A percentile compares a stretch with the other conserved stretches of the same genome.
Evolutionary conservation across 2,113 vertebrate species (phyloP).

Genomic region (Hepsetus odoe): DNA sequence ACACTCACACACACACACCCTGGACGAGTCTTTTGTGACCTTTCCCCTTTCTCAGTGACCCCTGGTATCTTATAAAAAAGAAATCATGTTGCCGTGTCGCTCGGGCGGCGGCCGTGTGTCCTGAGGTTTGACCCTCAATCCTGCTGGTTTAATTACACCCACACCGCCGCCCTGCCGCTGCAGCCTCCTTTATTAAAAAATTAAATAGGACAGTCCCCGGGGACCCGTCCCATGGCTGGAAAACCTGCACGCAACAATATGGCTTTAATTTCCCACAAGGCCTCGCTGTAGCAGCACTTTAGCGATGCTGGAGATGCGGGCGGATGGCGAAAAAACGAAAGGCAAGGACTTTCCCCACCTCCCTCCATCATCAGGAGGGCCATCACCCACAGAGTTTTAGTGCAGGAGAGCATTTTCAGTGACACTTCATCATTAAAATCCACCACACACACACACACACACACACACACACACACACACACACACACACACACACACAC

Average conservation of each 20-base stretch:
- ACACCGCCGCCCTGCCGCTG: conserved; percentile 73
- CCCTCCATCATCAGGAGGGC: neutral
- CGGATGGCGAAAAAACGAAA: conserved; percentile 26
- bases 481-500: neutral
- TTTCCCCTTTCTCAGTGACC: neutral
- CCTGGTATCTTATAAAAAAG: no score
- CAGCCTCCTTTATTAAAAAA: conserved; percentile 78
- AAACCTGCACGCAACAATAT: conserved; percentile 76
- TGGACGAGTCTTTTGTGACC: neutral
- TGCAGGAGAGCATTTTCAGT: neutral
- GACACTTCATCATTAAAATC: neutral
- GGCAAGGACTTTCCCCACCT: neutral
- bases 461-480: neutral
- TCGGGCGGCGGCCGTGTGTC: conserved; percentile 56
- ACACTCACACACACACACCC: neutral
- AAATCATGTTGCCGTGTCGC: no score
- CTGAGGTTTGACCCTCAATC: conserved; percentile 70
- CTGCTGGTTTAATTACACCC: conserved; percentile 79
- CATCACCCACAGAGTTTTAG: neutral
- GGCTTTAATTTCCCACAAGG: conserved; percentile 81
- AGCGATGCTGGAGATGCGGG: conserved; percentile 11
- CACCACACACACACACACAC: neutral
- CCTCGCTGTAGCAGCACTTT: conserved; percentile 15
- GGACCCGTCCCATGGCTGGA: conserved; percentile 67
- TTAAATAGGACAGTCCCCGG: conserved; percentile 70